These are phyloP conservation scores for Synergus laeviventris DNA, from an alignment of 2,888 invertebrate species.

Conservation along the genomic window DNA sequence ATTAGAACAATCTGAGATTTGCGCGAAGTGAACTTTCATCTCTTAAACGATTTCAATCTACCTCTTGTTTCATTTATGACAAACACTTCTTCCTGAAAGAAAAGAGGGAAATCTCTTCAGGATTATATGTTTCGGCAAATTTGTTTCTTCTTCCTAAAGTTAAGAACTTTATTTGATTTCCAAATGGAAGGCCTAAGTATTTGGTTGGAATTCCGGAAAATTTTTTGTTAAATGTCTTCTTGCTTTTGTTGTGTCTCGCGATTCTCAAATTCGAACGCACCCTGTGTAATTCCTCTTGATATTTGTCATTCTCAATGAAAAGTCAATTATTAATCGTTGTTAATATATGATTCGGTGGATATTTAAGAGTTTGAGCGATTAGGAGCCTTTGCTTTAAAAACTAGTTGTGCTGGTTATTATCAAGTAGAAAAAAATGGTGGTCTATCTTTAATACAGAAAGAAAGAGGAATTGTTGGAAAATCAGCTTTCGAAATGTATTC, in stretches of 20 bases:
- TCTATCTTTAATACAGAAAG: constrained; percentile 2
- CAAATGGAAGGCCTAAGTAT: background rate
- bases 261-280: constrained; percentile 10
- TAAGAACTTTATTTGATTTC: background rate
- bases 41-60: background rate
- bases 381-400: constrained; percentile 28
- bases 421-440: constrained; percentile 28
- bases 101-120: background rate
- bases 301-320: constrained; percentile 20
- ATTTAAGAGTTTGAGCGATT: constrained; percentile 21
- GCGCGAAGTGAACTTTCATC: constrained; percentile 4
- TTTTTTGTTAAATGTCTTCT: background rate
- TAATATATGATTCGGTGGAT: constrained; percentile 27
- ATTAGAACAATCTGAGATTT: constrained; percentile 18
- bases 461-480: constrained; percentile 30
- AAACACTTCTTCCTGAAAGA: background rate
- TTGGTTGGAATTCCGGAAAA: background rate
- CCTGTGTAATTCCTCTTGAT: constrained; percentile 30
- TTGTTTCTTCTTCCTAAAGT: background rate
- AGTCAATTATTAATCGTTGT: constrained; percentile 28
- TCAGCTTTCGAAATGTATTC: background rate
- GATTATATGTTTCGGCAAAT: background rate
- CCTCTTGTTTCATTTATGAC: background rate
- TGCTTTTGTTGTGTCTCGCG: constrained; percentile 1
- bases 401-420: constrained; percentile 35